Evolutionary conservation across 2,797 vertebrate species (phyloP).

Genomic region (Syndactyla subalaris): DNA sequence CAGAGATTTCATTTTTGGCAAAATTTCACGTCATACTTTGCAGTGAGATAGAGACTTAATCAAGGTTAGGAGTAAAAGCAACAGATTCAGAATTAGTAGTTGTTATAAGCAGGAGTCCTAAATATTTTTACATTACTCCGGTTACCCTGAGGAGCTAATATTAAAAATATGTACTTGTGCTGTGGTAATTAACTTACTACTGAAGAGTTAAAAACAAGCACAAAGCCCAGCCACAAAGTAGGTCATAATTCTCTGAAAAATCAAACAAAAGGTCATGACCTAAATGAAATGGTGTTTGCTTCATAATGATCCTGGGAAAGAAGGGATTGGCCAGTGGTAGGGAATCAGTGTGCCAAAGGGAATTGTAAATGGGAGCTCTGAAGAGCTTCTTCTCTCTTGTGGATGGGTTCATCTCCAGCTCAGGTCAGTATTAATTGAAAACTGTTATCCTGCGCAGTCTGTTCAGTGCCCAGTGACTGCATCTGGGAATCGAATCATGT

Average conservation of each 20-base stretch:
- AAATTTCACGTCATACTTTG: background rate
- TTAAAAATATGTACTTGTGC: background rate
- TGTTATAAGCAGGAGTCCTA: background rate
- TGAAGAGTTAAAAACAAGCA: background rate
- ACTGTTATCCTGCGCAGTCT: background rate
- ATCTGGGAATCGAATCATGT: background rate
- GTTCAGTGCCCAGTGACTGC: background rate
- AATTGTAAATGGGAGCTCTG: background rate
- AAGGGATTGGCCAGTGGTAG: background rate
- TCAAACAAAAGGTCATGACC: conserved; percentile 1
- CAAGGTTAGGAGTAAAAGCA: conserved; percentile 23
- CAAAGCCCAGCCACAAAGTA: background rate
- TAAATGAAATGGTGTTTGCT: conserved; percentile 31
- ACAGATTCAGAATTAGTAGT: background rate
- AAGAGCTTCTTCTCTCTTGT: background rate
- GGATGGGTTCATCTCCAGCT: background rate
- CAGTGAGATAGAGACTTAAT: background rate
- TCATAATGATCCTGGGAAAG: background rate
- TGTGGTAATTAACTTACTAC: background rate
- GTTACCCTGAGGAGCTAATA: background rate
- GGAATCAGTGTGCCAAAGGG: background rate
- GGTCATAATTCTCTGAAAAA: conserved; percentile 33
- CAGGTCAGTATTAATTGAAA: conserved; percentile 1
- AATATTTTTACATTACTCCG: background rate
- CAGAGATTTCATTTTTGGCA: conserved; percentile 26